phyloP scores from a whole-genome alignment of 1,140 invertebrate genomes.

The Archivesica marissinica region DNA sequence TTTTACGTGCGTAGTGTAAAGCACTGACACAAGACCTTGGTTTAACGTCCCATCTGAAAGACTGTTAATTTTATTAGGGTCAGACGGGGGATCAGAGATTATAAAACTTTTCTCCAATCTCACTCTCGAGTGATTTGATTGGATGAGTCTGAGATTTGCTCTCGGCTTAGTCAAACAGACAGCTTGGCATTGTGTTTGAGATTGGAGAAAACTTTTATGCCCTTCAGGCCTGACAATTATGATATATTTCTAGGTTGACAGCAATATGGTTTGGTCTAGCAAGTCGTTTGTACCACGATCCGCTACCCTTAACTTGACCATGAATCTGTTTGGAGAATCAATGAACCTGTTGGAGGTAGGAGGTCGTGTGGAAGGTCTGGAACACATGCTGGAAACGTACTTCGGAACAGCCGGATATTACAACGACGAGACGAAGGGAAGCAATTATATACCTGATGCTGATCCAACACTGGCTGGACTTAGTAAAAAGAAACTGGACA shows the following conservation, averaged over 20 bases:
- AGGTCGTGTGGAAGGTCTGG: conserved; percentile 93
- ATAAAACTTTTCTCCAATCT: no score
- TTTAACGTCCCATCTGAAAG: no score
- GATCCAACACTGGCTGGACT: conserved; percentile 35
- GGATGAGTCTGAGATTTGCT: no score
- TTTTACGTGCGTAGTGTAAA: no score
- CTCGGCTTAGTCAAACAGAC: no score
- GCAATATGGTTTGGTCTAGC: conserved; percentile 92
- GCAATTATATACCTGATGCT: conserved; percentile 29
- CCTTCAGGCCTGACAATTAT: no score
- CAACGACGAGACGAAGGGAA: conserved; percentile 33
- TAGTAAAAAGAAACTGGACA: conserved; percentile 46
- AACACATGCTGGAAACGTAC: conserved; percentile 92
- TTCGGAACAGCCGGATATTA: conserved; percentile 85
- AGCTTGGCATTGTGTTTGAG: no score
- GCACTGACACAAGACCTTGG: no score
- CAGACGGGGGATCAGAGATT: no score
- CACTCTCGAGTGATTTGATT: no score
- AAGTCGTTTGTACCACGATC: conserved; percentile 94
- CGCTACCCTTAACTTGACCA: conserved; percentile 91
- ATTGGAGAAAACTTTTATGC: no score
- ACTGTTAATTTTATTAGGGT: no score
- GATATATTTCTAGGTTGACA: conserved; percentile 68
- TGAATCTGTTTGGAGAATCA: conserved; percentile 93
- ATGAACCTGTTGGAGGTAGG: conserved; percentile 94